Evolutionary conservation across 2,113 vertebrate species (phyloP).

Genomic region (Taurulus bubalis): DNA sequence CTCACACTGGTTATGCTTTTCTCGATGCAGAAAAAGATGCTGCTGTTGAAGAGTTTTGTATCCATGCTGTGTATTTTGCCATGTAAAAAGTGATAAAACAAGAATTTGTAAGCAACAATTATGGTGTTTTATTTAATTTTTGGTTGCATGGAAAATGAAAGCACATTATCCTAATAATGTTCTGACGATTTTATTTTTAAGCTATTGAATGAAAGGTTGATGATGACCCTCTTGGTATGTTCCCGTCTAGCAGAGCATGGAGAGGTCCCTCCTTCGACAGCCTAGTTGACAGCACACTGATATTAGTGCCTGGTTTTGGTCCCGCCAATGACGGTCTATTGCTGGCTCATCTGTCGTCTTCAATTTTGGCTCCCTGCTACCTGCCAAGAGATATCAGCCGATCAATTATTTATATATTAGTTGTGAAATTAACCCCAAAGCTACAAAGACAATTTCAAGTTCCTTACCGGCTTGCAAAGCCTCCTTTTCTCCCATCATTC

Average conservation of each 20-base stretch:
- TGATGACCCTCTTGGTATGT: background rate
- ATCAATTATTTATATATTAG: background rate
- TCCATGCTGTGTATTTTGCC: background rate
- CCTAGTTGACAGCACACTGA: slow-evolving; percentile 77
- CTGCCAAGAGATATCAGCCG: slow-evolving; percentile 53
- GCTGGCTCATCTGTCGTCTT: slow-evolving; percentile 12
- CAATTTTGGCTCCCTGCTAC: slow-evolving; percentile 17
- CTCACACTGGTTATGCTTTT: background rate
- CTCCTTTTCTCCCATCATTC: slow-evolving; percentile 60
- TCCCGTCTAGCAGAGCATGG: slow-evolving; percentile 72
- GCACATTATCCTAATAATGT: background rate
- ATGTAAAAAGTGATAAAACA: slow-evolving; percentile 24
- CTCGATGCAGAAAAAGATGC: background rate
- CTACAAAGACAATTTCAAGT: background rate
- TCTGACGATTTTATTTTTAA: slow-evolving; percentile 20
- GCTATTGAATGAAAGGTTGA: slow-evolving; percentile 18
- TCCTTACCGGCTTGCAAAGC: slow-evolving; percentile 71
- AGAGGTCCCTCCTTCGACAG: slow-evolving; percentile 79
- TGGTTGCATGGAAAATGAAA: slow-evolving; percentile 13
- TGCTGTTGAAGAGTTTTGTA: background rate
- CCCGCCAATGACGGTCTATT: slow-evolving; percentile 42
- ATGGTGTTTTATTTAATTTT: slow-evolving; percentile 40
- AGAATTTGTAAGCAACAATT: slow-evolving; percentile 12
- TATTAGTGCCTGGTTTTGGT: slow-evolving; percentile 63
- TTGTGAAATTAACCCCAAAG: background rate